Evolutionary conservation across 1,140 invertebrate genomes (phyloP), one percentile per base, ranked within the genome.

Genomic region (Rhagoletis zephyria): DNA sequence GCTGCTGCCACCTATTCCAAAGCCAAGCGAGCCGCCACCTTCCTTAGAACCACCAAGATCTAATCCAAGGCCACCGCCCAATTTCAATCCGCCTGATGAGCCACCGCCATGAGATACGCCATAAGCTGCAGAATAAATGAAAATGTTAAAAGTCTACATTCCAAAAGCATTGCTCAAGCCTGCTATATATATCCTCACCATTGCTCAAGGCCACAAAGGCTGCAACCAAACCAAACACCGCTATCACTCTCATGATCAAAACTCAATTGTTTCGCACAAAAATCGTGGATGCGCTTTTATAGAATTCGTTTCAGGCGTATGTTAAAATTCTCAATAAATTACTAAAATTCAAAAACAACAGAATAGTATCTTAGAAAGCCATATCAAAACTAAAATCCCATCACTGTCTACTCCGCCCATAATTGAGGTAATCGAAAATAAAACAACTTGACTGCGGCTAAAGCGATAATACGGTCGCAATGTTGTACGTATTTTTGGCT

Each of bases 161-260:
- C 30, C 30, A 30, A 48, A 74, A 5, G n/a, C 9, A 9, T 19
- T 1, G 56, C 6, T 16, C 74, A 81, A 6, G 10, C 5, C 59
- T n/a, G 42, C 4, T 9, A 12, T 56, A 65, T 63, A 12, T 56
- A 65, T 63, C 30, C 60, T 85, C 19, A 88, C 87, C 87, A 40
- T 88, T 77, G 51, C 67, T 42, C 59, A 88, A 63, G 65, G 85
- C 85, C 30, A 88, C 1, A 14, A 45, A 70, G 48, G 77, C 42
- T 51, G 87, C 16, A 40, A 86, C 19, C 45, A 77, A 86, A 74
- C 64, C 65, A 59, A 88, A 86, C 16, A 86, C 85, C 77, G 64
- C 59, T 16, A 88, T 10, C 48, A 5, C 85, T 86, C 85, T 65
- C 87, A 88, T 88, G 85, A 30, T 88, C n/a, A 56, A n/a, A 86